Conservation (phyloP, 1,140 invertebrate genomes). For the Philopotamus ludificatus region DNA sequence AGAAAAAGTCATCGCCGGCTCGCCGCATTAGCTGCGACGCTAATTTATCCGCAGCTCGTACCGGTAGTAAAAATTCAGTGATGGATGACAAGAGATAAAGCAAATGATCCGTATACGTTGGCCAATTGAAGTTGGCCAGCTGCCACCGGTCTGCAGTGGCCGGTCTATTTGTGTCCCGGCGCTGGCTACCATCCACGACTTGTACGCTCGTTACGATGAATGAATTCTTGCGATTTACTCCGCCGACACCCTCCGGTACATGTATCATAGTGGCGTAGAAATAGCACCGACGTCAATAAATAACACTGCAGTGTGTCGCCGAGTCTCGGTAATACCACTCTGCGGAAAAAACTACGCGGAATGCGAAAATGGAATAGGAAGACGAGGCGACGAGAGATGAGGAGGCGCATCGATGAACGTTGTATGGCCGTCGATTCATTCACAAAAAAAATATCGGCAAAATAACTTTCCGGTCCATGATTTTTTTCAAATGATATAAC, state of each 20-base stretch:
- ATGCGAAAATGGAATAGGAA: too few relatives aligned
- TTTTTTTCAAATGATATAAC: too few relatives aligned
- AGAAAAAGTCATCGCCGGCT: too few relatives aligned
- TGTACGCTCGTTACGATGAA: slow-evolving; percentile 12
- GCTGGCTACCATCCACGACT: neutral
- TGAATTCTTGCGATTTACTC: slow-evolving; percentile 8
- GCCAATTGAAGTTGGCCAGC: neutral
- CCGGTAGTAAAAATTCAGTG: neutral
- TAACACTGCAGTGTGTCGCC: neutral
- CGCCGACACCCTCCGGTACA: neutral
- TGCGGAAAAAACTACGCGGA: too few relatives aligned
- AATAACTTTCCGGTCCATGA: too few relatives aligned
- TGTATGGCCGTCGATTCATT: too few relatives aligned
- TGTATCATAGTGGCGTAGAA: neutral
- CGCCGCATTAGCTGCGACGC: neutral
- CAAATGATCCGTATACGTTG: slow-evolving; percentile 1
- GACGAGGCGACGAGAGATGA: too few relatives aligned
- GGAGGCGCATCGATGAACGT: too few relatives aligned
- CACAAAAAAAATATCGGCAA: too few relatives aligned
- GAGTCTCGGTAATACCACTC: too few relatives aligned
- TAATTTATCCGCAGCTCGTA: neutral
- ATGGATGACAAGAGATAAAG: neutral
- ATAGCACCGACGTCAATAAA: neutral
- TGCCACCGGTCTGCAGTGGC: neutral
- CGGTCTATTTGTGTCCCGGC: neutral